These are phyloP conservation scores for Oryzias dopingdopingensis DNA, from an alignment of 2,797 vertebrate species.

Conservation along the genomic window DNA sequence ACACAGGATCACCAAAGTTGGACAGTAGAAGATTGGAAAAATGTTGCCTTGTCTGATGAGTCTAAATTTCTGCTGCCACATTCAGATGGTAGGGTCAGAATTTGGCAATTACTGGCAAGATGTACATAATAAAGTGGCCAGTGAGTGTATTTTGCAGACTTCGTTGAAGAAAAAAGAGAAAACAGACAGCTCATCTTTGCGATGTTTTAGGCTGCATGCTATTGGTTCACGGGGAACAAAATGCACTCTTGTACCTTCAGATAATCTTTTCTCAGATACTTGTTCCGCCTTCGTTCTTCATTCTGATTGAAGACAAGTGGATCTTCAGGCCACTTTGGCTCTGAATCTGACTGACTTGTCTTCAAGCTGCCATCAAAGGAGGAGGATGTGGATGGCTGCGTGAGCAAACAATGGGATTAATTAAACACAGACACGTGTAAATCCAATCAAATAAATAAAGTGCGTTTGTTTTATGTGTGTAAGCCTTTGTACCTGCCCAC, in stretches of 20 bases:
- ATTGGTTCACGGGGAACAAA: too few relatives aligned
- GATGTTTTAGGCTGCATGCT: neutral
- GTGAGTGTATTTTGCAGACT: too few relatives aligned
- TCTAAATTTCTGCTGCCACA: too few relatives aligned
- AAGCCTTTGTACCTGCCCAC: constrained; percentile 83
- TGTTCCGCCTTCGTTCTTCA: constrained; percentile 90
- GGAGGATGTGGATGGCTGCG: constrained; percentile 78
- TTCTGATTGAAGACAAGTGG: constrained; percentile 90
- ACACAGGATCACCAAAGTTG: too few relatives aligned
- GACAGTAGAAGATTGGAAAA: too few relatives aligned
- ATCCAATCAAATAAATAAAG: too few relatives aligned
- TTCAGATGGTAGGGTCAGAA: too few relatives aligned
- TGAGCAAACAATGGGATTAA: neutral
- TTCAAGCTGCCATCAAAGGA: constrained; percentile 81
- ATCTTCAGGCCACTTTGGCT: constrained; percentile 87
- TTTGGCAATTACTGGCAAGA: too few relatives aligned
- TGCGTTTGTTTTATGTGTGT: neutral
- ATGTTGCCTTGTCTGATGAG: too few relatives aligned
- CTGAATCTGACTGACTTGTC: constrained; percentile 76
- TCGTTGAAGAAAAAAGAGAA: too few relatives aligned
- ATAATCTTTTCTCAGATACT: constrained; percentile 95
- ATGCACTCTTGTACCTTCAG: constrained; percentile 82
- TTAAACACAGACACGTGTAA: neutral
- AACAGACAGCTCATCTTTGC: neutral
- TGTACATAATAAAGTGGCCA: too few relatives aligned